These are phyloP conservation scores for Frankliniella fusca DNA, from an alignment of 2,888 invertebrate genomes.

Conservation along the genomic window DNA sequence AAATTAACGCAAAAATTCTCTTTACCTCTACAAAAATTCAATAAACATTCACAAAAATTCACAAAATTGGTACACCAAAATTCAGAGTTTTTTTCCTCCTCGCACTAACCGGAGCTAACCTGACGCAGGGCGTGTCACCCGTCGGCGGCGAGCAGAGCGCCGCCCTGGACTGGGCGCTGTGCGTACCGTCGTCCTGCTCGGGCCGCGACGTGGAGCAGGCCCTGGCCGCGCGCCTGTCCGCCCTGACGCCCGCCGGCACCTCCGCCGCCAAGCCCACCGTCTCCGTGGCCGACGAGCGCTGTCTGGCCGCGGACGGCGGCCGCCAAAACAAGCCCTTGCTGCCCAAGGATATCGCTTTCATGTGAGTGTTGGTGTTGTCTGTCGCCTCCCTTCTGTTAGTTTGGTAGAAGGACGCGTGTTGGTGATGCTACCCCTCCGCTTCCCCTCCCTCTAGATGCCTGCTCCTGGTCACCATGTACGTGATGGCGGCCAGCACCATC, in stretches of 20 bases:
- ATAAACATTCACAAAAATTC: too few relatives aligned
- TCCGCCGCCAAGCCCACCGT: conserved; percentile 29
- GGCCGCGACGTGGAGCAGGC: conserved; percentile 32
- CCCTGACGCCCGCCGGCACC: conserved; percentile 22
- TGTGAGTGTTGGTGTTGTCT: conserved; percentile 33
- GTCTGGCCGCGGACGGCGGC: conserved; percentile 28
- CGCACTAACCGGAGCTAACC: not conserved
- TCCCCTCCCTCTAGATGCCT: not conserved
- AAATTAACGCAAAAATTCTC: too few relatives aligned
- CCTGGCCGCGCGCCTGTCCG: conserved; percentile 28
- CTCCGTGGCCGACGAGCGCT: conserved; percentile 31
- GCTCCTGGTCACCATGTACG: not conserved
- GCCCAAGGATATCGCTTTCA: conserved; percentile 34
- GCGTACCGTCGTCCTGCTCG: conserved; percentile 36
- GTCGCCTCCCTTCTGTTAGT: not conserved
- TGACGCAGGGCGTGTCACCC: not conserved
- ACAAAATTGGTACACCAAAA: too few relatives aligned
- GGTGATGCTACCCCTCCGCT: not conserved
- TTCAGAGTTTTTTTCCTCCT: too few relatives aligned
- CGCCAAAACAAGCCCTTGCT: conserved; percentile 23
- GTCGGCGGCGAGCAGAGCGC: not conserved
- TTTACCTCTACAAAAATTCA: too few relatives aligned
- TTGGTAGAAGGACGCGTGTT: not conserved
- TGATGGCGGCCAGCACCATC: conserved; percentile 3
- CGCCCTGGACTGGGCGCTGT: conserved; percentile 34